Percentiles rank a stretch among this genome's conserved stretches.
These are phyloP conservation scores for Oryzias curvinotus DNA, from an alignment of 2,113 vertebrate genomes.

Conservation along the genomic window DNA sequence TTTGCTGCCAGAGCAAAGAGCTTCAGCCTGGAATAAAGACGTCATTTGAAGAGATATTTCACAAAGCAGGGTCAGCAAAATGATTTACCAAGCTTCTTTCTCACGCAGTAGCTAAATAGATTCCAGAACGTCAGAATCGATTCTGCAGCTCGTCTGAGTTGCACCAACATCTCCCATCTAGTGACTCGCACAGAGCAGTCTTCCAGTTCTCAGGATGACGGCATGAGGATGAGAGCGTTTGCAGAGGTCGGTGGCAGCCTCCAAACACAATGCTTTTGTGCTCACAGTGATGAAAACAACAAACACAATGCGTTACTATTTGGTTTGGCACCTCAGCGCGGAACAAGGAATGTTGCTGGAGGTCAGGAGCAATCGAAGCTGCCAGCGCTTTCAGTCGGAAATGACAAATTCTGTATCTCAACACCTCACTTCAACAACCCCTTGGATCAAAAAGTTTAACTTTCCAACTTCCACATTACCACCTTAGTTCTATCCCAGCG, in stretches of 20 bases:
- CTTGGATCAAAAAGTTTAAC: slow-evolving; percentile 1
- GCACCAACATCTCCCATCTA: not conserved
- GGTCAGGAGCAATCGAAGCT: slow-evolving; percentile 26
- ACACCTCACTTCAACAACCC: slow-evolving; percentile 18
- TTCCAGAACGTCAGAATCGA: not conserved
- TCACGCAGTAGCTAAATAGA: slow-evolving; percentile 16
- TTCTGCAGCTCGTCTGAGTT: not conserved
- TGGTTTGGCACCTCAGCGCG: slow-evolving; percentile 45
- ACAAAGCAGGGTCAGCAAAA: not conserved
- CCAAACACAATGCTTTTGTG: slow-evolving; percentile 59
- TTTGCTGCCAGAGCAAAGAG: slow-evolving; percentile 3
- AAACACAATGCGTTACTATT: slow-evolving; percentile 40
- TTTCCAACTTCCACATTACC: slow-evolving; percentile 12
- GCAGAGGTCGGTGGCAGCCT: slow-evolving; percentile 36
- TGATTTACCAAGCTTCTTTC: slow-evolving; percentile 19
- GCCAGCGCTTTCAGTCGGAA: slow-evolving; percentile 7
- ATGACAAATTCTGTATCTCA: slow-evolving; percentile 12
- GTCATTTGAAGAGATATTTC: not conserved
- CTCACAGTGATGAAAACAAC: slow-evolving; percentile 49
- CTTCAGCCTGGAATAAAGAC: not conserved
- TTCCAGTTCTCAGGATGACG: slow-evolving; percentile 49
- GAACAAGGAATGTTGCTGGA: slow-evolving; percentile 44
- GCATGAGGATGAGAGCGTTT: slow-evolving; percentile 40
- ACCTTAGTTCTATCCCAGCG: not conserved
- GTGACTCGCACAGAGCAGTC: slow-evolving; percentile 24